Conservation (phyloP, 2,888 invertebrate genomes). For the Noctua comes region DNA sequence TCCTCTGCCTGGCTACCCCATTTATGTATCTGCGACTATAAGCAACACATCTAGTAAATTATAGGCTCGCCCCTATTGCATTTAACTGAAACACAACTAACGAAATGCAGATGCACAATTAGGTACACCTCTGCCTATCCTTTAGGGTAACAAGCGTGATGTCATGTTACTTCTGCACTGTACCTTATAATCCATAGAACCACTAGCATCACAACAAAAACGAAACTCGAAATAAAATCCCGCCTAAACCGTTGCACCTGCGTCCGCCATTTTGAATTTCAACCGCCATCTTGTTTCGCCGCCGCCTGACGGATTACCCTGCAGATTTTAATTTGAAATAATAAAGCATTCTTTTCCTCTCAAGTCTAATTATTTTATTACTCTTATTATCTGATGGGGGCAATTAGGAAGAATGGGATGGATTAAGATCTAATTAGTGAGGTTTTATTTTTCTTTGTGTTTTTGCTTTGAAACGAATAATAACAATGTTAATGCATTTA, state of each 20-base stretch:
- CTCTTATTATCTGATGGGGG: slow-evolving; percentile 84
- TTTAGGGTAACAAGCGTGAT: not conserved
- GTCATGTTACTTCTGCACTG: not conserved
- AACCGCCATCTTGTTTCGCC: slow-evolving; percentile 78
- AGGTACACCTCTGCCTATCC: not conserved
- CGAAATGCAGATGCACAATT: not conserved
- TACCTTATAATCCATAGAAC: slow-evolving; percentile 1
- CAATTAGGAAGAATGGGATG: slow-evolving; percentile 82
- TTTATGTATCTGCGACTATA: not conserved
- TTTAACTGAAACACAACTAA: not conserved
- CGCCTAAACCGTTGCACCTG: slow-evolving; percentile 80
- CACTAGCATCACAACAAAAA: slow-evolving; percentile 54
- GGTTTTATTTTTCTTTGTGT: slow-evolving; percentile 75
- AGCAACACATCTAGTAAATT: not conserved
- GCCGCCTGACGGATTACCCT: slow-evolving; percentile 85
- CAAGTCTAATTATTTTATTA: slow-evolving; percentile 83
- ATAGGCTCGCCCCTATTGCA: not conserved
- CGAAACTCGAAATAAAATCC: slow-evolving; percentile 71
- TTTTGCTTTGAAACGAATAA: slow-evolving; percentile 33
- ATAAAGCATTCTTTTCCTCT: slow-evolving; percentile 84
- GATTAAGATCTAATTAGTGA: slow-evolving; percentile 86
- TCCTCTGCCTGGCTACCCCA: too few relatives aligned
- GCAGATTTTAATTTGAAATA: slow-evolving; percentile 80
- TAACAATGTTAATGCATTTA: slow-evolving; percentile 14
- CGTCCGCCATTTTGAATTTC: slow-evolving; percentile 78